Conservation (phyloP, 2,888 invertebrate species). For the Eristalis pertinax region DNA sequence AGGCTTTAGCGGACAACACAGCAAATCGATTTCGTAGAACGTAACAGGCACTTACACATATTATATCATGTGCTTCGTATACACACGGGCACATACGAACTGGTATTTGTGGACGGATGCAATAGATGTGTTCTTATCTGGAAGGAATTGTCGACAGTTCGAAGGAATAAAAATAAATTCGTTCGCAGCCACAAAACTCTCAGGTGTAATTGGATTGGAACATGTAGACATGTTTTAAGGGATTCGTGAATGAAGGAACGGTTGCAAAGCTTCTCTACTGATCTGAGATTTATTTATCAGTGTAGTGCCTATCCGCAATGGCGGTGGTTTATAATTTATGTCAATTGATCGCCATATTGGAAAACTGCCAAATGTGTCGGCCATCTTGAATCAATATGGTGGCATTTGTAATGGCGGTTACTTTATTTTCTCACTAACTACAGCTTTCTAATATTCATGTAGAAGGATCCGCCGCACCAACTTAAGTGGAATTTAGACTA, state of each 20-base stretch:
- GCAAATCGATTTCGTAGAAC: constrained; percentile 55
- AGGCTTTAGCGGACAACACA: constrained; percentile 54
- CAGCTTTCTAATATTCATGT: too few species aligned
- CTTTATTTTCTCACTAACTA: not conserved
- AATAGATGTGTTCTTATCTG: constrained; percentile 47
- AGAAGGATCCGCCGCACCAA: too few species aligned
- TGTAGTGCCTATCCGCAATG: not conserved
- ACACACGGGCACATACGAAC: not conserved
- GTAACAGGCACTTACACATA: not conserved
- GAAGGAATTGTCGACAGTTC: constrained; percentile 17
- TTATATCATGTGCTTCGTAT: not conserved
- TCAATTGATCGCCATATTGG: not conserved
- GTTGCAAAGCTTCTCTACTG: not conserved
- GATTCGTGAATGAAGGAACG: not conserved
- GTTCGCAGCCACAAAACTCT: not conserved
- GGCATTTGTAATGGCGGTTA: not conserved
- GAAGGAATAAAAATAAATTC: not conserved
- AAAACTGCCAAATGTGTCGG: not conserved
- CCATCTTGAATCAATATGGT: constrained; percentile 3
- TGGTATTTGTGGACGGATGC: not conserved
- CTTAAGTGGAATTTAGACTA: too few species aligned
- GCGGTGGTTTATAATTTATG: not conserved
- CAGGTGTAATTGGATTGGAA: not conserved
- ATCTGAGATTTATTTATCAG: not conserved
- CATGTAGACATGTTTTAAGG: not conserved